Base-by-base conservation (phyloP, 2,113 vertebrate species). In the Tretioscincus oriximinensis region DNA sequence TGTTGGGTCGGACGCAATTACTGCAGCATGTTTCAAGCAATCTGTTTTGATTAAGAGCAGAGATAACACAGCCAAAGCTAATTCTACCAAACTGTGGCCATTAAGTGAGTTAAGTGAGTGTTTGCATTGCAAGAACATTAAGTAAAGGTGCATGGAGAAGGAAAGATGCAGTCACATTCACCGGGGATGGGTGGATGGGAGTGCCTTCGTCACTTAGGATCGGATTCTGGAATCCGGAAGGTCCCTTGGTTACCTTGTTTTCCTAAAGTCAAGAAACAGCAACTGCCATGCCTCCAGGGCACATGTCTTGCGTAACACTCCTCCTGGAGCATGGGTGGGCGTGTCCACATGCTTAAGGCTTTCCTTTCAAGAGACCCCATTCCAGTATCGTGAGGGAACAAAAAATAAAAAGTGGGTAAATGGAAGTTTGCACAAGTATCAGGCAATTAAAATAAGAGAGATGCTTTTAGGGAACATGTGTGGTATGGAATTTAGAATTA, bases 1-100 rank as follows among this genome's bases (percentile, higher is more conserved):
- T 4, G 16, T 18, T 4, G 54, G 84, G 80, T 78, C 61, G 84
- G 86, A 88, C 68, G 82, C 82, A 92, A 89, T 92, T 90, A 92
- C 1, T 1, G 45, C n/a, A 77, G 66, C 73, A 60, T 16, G 66
- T 74, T 81, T 87, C 75, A 72, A 76, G 63, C 0, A 0, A 76
- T 80, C 64, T 76, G 86, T 77, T 84, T 86, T 77, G 24, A 73
- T 88, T 87, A 88, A 85, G 81, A 75, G 71, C 0, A 3, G 74
- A 0, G 1, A 63, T 69, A 87, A 87, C 49, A 14, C 64, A 86
- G 81, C 70, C 73, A 82, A 89, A 76, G 45, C 60, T 68, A 79
- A 84, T 75, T 77, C 86, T 1, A 1, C 88, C 79, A 47, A 21
- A 21, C 41, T 72, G 49, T 47, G 65, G 45, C 1, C 73, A 5